These are phyloP conservation scores for Stenodera caucasica DNA, from an alignment of 2,888 invertebrate species.

Conservation along the genomic window DNA sequence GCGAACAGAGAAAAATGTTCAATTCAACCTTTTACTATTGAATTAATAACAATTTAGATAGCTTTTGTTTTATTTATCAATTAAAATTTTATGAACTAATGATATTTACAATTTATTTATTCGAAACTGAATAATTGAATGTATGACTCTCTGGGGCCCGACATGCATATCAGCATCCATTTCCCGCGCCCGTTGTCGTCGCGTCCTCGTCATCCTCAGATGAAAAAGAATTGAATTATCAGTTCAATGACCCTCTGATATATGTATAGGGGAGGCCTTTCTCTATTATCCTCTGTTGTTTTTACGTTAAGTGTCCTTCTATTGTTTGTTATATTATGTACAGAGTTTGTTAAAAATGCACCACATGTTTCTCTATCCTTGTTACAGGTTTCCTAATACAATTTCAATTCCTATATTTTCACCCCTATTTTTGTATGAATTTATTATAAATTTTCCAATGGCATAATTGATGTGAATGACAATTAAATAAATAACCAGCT, in stretches of 20 bases:
- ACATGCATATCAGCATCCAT: conserved; percentile 40
- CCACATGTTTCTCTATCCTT: neutral
- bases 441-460: too few species aligned
- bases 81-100: too few species aligned
- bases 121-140: neutral
- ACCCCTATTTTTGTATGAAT: conserved; percentile 2
- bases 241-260: conserved; percentile 45
- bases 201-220: conserved; percentile 26
- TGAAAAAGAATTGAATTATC: conserved; percentile 50
- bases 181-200: conserved; percentile 34
- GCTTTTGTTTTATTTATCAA: neutral
- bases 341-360: conserved; percentile 8
- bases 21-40: neutral
- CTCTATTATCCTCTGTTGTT: conserved; percentile 27
- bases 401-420: neutral
- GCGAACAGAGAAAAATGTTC: neutral
- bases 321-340: conserved; percentile 6
- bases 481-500: conserved; percentile 8
- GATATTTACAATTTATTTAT: too few species aligned
- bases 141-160: neutral
- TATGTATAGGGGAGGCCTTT: conserved; percentile 37
- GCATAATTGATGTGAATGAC: conserved; percentile 4
- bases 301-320: conserved; percentile 23
- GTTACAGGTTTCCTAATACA: conserved; percentile 1
- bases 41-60: neutral